These are phyloP conservation scores for Aspiorhynchus laticeps DNA, from an alignment of 2,113 vertebrate genomes.

Conservation along the genomic window DNA sequence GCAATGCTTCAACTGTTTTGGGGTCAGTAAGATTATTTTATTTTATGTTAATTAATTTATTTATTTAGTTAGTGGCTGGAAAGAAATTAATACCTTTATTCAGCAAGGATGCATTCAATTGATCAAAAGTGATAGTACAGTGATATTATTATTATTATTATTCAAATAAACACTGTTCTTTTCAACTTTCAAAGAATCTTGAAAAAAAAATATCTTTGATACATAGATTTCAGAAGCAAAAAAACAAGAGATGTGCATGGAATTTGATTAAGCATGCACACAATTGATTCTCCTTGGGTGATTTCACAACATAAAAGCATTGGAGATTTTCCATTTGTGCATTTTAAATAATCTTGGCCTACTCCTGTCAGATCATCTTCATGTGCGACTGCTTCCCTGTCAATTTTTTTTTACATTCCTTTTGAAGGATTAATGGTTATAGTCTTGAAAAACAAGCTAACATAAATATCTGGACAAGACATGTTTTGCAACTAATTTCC, in stretches of 20 bases:
- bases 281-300: constrained; percentile 17
- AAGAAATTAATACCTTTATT: no score
- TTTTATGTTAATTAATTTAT: no score
- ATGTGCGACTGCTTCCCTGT: background rate
- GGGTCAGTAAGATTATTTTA: background rate
- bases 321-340: background rate
- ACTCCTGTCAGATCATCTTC: background rate
- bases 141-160: no score
- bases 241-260: background rate
- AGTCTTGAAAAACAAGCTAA: background rate
- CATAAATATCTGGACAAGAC: background rate
- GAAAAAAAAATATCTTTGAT: background rate
- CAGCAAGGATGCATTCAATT: no score
- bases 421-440: constrained; percentile 16
- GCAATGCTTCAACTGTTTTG: background rate
- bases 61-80: no score
- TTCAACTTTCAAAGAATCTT: no score
- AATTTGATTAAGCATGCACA: constrained; percentile 3
- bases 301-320: background rate
- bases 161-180: no score
- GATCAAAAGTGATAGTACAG: no score
- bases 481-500: background rate
- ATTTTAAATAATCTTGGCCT: constrained; percentile 2
- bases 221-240: background rate
- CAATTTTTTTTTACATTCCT: background rate